These are phyloP conservation scores for Pangasianodon gigas DNA, from an alignment of 2,113 vertebrate species.

Conservation along the genomic window DNA sequence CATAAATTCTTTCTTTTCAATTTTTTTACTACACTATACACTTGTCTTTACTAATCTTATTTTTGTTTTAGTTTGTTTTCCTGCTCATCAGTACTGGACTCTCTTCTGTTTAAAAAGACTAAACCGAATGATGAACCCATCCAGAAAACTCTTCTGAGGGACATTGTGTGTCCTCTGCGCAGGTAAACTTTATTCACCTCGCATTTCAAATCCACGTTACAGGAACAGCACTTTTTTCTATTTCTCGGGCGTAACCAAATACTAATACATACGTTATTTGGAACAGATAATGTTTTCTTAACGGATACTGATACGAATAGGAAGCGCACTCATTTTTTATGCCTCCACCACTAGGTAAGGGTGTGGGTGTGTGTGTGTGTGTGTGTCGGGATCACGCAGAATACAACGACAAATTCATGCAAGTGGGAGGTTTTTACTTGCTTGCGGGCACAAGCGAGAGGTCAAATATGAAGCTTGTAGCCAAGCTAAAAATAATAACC, in stretches of 20 bases:
- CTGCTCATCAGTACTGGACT: conserved; percentile 84
- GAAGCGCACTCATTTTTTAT: background rate
- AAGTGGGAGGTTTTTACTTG: too few relatives aligned
- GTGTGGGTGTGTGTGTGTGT: background rate
- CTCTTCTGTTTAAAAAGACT: conserved; percentile 81
- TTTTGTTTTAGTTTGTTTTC: conserved; percentile 80
- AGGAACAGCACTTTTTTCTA: background rate
- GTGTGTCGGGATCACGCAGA: background rate
- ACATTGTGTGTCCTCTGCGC: conserved; percentile 86
- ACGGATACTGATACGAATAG: background rate
- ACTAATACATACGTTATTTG: background rate
- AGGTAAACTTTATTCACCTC: conserved; percentile 66
- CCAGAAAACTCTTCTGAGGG: conserved; percentile 79
- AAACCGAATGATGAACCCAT: conserved; percentile 66
- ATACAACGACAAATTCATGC: background rate
- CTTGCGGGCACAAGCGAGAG: background rate
- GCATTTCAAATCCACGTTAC: background rate
- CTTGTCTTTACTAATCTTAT: conserved; percentile 27
- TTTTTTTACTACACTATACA: background rate
- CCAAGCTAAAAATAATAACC: background rate
- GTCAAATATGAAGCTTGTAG: background rate
- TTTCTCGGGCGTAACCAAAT: background rate
- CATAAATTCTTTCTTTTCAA: background rate
- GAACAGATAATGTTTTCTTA: background rate
- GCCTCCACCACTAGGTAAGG: background rate